Evolutionary conservation across 2,797 vertebrate species (phyloP).

Genomic region (Chaetophractus vellerosus): DNA sequence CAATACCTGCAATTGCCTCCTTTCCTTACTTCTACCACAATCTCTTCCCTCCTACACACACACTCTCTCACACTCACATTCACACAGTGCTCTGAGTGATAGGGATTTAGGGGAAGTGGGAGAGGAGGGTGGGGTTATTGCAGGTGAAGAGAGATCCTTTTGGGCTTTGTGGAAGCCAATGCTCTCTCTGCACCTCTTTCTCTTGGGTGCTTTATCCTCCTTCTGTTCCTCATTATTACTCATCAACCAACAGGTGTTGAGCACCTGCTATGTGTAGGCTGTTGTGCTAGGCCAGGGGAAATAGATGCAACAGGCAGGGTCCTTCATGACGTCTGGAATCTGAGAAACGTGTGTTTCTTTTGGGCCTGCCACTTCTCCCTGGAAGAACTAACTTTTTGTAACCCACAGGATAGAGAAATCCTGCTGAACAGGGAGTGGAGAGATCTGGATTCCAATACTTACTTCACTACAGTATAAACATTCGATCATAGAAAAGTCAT

Average conservation of each 20-base stretch:
- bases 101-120: neutral
- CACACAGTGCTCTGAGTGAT: too few relatives aligned
- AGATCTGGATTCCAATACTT: neutral
- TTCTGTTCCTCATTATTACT: neutral
- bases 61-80: neutral
- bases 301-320: neutral
- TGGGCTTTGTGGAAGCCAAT: neutral
- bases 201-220: neutral
- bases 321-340: neutral
- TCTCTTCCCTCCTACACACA: neutral
- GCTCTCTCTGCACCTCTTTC: neutral
- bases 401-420: neutral
- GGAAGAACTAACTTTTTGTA: slow-evolving; percentile 5
- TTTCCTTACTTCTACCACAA: neutral
- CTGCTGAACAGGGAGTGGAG: neutral
- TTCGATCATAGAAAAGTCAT: neutral
- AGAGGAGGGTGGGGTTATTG: neutral
- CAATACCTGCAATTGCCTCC: neutral
- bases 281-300: neutral
- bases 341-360: neutral
- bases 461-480: neutral
- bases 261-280: neutral
- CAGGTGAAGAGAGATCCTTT: neutral
- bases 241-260: neutral
- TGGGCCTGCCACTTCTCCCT: neutral